A percentile compares a stretch with the other conserved stretches of the same genome.
Evolutionary conservation across 1,140 invertebrate species (phyloP).

Genomic region (Teleopsis dalmanni): DNA sequence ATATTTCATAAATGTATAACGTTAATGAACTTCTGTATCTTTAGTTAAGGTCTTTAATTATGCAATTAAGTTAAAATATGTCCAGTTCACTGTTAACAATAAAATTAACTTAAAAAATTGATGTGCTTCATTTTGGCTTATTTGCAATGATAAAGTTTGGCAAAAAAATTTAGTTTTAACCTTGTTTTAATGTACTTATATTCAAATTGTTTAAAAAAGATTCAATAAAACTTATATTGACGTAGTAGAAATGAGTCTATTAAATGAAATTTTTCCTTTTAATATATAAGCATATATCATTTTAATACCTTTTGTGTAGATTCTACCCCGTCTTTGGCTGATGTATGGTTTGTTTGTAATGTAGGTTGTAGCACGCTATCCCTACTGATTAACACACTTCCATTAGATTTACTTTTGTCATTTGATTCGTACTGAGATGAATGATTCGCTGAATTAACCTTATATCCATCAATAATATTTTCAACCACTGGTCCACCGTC

Average conservation of each 20-base stretch:
- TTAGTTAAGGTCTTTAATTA: too few species aligned
- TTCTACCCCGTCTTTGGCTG: neutral
- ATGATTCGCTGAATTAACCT: constrained; percentile 20
- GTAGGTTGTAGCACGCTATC: constrained; percentile 52
- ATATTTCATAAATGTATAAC: too few species aligned
- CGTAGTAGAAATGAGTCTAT: neutral
- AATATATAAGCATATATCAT: neutral
- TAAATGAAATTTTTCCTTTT: neutral
- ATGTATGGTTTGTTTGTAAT: neutral
- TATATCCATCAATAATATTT: constrained; percentile 47
- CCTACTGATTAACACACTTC: constrained; percentile 47
- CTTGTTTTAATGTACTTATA: too few species aligned
- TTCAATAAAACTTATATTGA: neutral
- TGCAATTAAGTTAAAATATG: too few species aligned
- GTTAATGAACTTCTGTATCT: too few species aligned
- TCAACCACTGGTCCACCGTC: constrained; percentile 33
- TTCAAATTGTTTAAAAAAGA: neutral
- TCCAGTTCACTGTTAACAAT: too few species aligned
- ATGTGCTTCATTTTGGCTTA: too few species aligned
- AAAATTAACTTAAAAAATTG: too few species aligned
- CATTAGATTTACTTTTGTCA: constrained; percentile 20
- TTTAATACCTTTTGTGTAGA: neutral
- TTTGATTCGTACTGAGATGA: constrained; percentile 3
- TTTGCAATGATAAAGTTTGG: too few species aligned
- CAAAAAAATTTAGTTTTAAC: too few species aligned